Base-by-base conservation (phyloP, 2,113 vertebrate genomes). In the Gasterosteus aculeatus region DNA sequence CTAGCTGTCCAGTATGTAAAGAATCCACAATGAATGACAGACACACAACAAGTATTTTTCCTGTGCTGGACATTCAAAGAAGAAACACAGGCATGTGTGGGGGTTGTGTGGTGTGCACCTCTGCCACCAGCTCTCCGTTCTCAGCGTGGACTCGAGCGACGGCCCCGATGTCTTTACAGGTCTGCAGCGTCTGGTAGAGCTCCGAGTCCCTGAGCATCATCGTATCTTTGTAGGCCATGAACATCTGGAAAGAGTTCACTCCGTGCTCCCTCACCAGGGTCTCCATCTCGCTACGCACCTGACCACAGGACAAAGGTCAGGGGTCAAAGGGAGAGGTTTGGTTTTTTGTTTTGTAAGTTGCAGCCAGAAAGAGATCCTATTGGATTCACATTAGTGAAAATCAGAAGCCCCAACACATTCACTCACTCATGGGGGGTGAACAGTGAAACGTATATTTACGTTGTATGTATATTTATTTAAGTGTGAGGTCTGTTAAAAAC, bases 221-320 rank as follows among this genome's bases (percentile, higher is more conserved):
- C 89, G 95, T 68, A 75, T 99, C 98, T 92, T 98, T 99, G 92
- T 99, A 99, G 85, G 97, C 95, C 97, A 98, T 98, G 94, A 93
- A 99, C 96, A 98, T 96, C 94, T 99, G 97, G 93, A 99, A 99
- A 1, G 98, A 98, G 94, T 98, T 99, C 85, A 99, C 96, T 0
- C 98, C 98, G 53, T 97, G 96, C 85, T 99, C 98, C 71, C 97
- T 93, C 82, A 98, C 97, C 88, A 99, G 92, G 0, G 89, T 94
- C 94, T 98, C 97, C 98, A 99, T 99, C 92, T 99, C 96, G 0
- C 92, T 93, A 70, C 92, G 95, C 44, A 98, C 98, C 98, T 99
- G 83, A 81, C n/a, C 6, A 11, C 16, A 22, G 51, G 6, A 14
- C 14, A 73, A 63, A 76, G 54, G 39, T 68, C 46, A 76, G 16